Percentiles rank a stretch among this genome's conserved stretches.
phyloP scores from a whole-genome alignment of 2,113 vertebrate genomes.

The Tychaedon coryphoeus region DNA sequence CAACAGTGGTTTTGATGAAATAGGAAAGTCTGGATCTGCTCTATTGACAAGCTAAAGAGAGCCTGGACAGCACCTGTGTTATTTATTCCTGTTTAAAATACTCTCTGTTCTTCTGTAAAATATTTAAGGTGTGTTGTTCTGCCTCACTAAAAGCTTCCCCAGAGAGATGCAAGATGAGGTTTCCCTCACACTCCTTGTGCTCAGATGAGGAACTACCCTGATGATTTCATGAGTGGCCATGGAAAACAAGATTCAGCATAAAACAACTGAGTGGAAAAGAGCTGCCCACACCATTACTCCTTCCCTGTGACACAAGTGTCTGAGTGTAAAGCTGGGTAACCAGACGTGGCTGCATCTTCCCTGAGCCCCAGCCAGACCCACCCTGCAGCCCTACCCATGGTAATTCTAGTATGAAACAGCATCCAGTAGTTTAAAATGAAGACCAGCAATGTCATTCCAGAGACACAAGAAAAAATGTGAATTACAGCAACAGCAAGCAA shows the following conservation, averaged over 20 bases:
- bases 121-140: not conserved
- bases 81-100: not conserved
- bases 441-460: not conserved
- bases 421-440: not conserved
- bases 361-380: not conserved
- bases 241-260: not conserved
- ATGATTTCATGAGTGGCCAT: not conserved
- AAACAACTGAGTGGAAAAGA: not conserved
- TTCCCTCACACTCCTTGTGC: not conserved
- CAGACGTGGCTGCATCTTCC: not conserved
- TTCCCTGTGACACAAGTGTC: not conserved
- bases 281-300: not conserved
- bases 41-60: not conserved
- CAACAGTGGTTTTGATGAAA: not conserved
- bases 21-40: not conserved
- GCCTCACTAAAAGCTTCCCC: not conserved
- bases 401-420: rapidly evolving
- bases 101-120: not conserved
- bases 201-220: not conserved
- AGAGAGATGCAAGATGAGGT: not conserved
- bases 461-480: not conserved
- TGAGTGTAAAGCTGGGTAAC: not conserved
- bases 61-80: not conserved
- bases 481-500: not conserved
- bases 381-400: not conserved